A percentile compares a stretch with the other conserved stretches of the same genome.
These are phyloP conservation scores for Dusona sp. DNA, from an alignment of 2,888 invertebrate species.

Conservation along the genomic window DNA sequence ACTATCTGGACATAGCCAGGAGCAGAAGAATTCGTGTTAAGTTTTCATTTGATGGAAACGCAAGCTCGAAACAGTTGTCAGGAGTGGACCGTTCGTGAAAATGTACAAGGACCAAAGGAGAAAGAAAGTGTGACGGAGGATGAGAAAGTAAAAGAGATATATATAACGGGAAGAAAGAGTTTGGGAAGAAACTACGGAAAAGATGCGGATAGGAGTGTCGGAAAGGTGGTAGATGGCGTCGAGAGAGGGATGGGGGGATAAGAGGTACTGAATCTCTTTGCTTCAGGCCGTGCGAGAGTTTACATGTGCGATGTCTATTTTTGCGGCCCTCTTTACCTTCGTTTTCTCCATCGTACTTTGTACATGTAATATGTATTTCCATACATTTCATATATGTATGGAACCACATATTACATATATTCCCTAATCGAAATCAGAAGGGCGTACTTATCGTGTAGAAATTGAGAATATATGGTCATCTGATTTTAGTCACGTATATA, in stretches of 20 bases:
- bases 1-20: slow-evolving; percentile 57
- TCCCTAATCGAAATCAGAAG: slow-evolving; percentile 17
- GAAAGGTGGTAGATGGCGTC: slow-evolving; percentile 25
- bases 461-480: background rate
- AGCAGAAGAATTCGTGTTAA: slow-evolving; percentile 75
- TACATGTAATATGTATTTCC: no score
- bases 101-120: slow-evolving; percentile 29
- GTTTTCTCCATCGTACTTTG: slow-evolving; percentile 12
- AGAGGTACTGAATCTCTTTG: slow-evolving; percentile 70
- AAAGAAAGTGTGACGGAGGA: slow-evolving; percentile 48
- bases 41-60: slow-evolving; percentile 79
- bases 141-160: slow-evolving; percentile 9
- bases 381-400: slow-evolving; percentile 12
- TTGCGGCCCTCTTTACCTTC: slow-evolving; percentile 11
- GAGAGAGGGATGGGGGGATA: slow-evolving; percentile 68
- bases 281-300: slow-evolving; percentile 63
- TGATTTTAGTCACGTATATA: background rate
- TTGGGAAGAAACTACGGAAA: slow-evolving; percentile 33
- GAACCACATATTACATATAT: slow-evolving; percentile 16
- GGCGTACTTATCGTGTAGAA: slow-evolving; percentile 18
- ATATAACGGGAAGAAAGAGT: slow-evolving; percentile 41
- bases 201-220: slow-evolving; percentile 30
- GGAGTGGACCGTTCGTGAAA: slow-evolving; percentile 71
- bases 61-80: slow-evolving; percentile 75
- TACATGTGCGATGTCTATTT: slow-evolving; percentile 65